Percentiles rank a stretch among this genome's conserved stretches.
These are phyloP conservation scores for Apotomis capreana DNA, from an alignment of 2,888 invertebrate species.

Conservation along the genomic window DNA sequence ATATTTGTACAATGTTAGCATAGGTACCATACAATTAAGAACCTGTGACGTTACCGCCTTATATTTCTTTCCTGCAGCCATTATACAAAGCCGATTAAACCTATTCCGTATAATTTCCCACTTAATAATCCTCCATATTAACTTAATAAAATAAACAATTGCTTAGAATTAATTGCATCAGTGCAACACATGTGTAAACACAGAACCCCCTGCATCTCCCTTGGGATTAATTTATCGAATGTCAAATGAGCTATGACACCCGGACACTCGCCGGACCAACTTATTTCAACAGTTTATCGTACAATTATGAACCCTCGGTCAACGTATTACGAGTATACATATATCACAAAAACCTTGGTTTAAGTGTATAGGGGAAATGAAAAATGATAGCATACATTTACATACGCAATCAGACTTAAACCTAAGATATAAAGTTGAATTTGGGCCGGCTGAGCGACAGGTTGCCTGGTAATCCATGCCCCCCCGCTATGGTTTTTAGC, in stretches of 20 bases:
- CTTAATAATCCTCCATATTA: slow-evolving; percentile 41
- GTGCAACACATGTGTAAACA: slow-evolving; percentile 46
- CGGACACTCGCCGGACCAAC: slow-evolving; percentile 57
- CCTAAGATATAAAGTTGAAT: slow-evolving; percentile 9
- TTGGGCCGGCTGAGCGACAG: neutral
- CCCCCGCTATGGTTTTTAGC: slow-evolving; percentile 63
- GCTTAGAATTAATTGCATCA: slow-evolving; percentile 43
- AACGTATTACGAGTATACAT: neutral
- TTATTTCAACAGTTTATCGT: slow-evolving; percentile 6
- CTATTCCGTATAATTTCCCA: slow-evolving; percentile 39
- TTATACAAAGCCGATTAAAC: slow-evolving; percentile 37
- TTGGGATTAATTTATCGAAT: slow-evolving; percentile 80
- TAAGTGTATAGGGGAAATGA: slow-evolving; percentile 13
- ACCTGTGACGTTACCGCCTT: neutral
- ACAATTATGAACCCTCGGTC: slow-evolving; percentile 4
- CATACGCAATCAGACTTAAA: neutral
- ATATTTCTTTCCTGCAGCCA: slow-evolving; percentile 19
- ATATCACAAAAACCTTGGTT: slow-evolving; percentile 8
- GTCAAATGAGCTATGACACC: slow-evolving; percentile 80
- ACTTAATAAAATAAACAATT: slow-evolving; percentile 43
- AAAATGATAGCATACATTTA: slow-evolving; percentile 20
- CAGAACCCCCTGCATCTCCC: slow-evolving; percentile 59
- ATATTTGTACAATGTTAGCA: too few species aligned
- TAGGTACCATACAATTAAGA: neutral
- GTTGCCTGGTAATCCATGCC: slow-evolving; percentile 12